phyloP scores from a whole-genome alignment of 2,797 vertebrate species.

The Octomys mimax region DNA sequence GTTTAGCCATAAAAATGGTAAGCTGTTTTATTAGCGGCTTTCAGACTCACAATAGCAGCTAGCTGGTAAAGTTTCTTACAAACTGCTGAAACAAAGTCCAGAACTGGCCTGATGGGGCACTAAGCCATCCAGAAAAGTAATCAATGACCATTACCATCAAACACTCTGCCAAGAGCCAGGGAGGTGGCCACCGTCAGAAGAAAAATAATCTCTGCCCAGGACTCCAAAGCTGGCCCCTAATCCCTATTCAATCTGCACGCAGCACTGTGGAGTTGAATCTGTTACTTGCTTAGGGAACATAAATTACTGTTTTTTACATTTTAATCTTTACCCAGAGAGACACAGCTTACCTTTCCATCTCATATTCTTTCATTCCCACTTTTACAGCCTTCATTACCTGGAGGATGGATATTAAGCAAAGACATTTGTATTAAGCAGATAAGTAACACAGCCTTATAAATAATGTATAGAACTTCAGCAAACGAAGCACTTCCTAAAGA shows the following conservation, averaged over 20 bases:
- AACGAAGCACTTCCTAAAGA: slow-evolving; percentile 77
- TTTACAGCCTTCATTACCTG: slow-evolving; percentile 96
- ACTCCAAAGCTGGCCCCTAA: background rate
- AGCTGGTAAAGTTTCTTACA: slow-evolving; percentile 79
- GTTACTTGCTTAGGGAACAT: slow-evolving; percentile 3
- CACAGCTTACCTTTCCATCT: slow-evolving; percentile 95
- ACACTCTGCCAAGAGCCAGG: slow-evolving; percentile 68
- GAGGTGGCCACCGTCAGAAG: slow-evolving; percentile 57
- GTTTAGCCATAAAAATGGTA: slow-evolving; percentile 78
- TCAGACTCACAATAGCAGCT: slow-evolving; percentile 75
- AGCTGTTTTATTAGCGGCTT: slow-evolving; percentile 68
- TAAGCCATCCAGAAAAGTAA: slow-evolving; percentile 80
- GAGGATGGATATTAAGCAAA: slow-evolving; percentile 84
- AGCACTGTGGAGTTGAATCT: background rate
- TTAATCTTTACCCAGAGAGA: slow-evolving; percentile 78
- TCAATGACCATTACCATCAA: slow-evolving; percentile 69
- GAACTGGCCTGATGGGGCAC: slow-evolving; percentile 69
- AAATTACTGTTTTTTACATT: slow-evolving; percentile 62
- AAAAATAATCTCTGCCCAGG: slow-evolving; percentile 32
- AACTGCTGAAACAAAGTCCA: slow-evolving; percentile 77
- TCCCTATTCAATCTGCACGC: background rate
- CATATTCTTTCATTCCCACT: slow-evolving; percentile 95
- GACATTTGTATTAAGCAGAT: slow-evolving; percentile 71
- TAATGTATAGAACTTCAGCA: slow-evolving; percentile 66
- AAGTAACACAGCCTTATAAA: slow-evolving; percentile 67